Base-by-base conservation (phyloP, 2,113 vertebrate species). In the Passer domesticus region DNA sequence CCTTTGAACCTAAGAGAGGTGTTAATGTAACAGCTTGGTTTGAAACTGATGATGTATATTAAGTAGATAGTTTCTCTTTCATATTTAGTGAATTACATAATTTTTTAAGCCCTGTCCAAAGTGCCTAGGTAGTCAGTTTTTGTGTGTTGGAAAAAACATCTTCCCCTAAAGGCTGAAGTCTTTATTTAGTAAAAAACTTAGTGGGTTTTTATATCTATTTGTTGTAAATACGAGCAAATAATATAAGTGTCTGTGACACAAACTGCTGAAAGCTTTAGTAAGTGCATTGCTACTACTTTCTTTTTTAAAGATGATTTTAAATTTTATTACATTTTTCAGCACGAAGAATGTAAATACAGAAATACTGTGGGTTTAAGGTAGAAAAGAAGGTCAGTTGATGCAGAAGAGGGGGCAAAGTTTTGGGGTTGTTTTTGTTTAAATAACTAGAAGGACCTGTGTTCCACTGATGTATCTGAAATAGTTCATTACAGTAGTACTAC, bases 171-270 rank as follows among this genome's bases (percentile, higher is more conserved):
- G 33, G 64, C 27, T 68, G 24, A 81, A 66, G 37, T 22, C 7
- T 90, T 83, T 62, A 69, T 80, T 80, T 55, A 47, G 10, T 74
- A 78, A 84, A 94, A 83, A 75, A 39, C 3, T 3, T 50, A 25
- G 23, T 47, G 22, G 7, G 1, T 7, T 93, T 91, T 63, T 33
- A 4, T 50, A 53, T 60, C 13, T 50, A 0, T 31, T 8, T 62
- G 15, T 74, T 67, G 33, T 58, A 81, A 92, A 64, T 44, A 47
- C 56, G 49, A 64, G 41, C 18, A 81, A 28, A 35, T 44, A 8
- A 53, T 70, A 5, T 35, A 70, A n/a, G 20, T 1, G 0, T 28
- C n/a, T 74, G 0, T 67, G 22, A 20, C 11, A 1, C 20, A 56
- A 78, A 76, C 30, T 50, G 31, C 23, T 66, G 55, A 77, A 46